Base-by-base conservation (phyloP, 1,140 invertebrate genomes). In the Yoshiicerus persimilis region DNA sequence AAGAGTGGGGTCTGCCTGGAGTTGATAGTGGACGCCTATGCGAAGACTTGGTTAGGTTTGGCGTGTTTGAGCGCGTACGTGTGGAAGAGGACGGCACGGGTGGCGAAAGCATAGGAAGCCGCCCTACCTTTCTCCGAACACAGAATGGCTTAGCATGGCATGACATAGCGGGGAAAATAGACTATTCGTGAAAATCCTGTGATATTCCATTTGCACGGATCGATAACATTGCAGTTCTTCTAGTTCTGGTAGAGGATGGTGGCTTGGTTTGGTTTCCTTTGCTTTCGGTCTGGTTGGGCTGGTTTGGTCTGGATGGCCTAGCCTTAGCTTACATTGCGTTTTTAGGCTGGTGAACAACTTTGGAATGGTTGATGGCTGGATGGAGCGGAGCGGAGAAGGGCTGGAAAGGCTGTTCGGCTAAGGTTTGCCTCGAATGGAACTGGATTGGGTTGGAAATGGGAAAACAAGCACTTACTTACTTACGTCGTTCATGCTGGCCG, bases 171-270 rank as follows among this genome's bases (percentile, higher is more conserved):
- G 47, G 47, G 47, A 16, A 56, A n/a, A 27, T 66, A 30, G 62
- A 1, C 8, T n/a, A 70, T n/a, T 30, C 64, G 25, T 66, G 64
- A 70, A 70, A 70, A 30, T 70, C 25, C 64, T 70, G 1, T 64
- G 20, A 25, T 64, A 80, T 23, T 36, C 16, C 75, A 36, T 80
- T 36, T 77, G 70, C 75, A 80, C 75, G 32, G 75, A 80, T 80
- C 75, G 75, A 80, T 80, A 80, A 36, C 75, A 80, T 80, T 80
- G 75, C 75, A 80, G 75, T 80, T 80, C 75, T 80, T 80, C 75
- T 80, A 36, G 75, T 32, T 80, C 20, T 38, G n/a, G 20, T 8
- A 30, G 11, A 8, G 16, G 34, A 9, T 64, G 62, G 20, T 64
- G 25, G 62, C 62, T 64, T 23, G 62, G 62, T 64, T 64, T 30